phyloP scores from a whole-genome alignment of 1,140 invertebrate genomes.

The Leguminivora glycinivorella region DNA sequence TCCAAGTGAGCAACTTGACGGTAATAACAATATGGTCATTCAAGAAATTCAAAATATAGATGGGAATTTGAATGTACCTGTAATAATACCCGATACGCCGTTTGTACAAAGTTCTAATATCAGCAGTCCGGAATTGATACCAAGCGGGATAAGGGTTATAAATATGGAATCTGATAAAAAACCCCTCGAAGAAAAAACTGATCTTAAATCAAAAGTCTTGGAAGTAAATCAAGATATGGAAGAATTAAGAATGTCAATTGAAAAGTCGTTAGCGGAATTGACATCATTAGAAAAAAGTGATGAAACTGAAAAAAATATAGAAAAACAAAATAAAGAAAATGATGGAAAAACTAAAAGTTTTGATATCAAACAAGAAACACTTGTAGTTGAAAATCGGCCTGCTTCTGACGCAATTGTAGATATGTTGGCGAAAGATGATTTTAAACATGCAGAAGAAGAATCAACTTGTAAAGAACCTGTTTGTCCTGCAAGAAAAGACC shows the following conservation, averaged over 20 bases:
- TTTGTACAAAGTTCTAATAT: slow-evolving; percentile 44
- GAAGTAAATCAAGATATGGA: slow-evolving; percentile 71
- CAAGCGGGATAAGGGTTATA: slow-evolving; percentile 39
- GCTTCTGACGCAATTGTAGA: slow-evolving; percentile 16
- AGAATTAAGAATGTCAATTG: slow-evolving; percentile 64
- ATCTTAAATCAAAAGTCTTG: slow-evolving; percentile 67
- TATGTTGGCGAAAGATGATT: slow-evolving; percentile 2
- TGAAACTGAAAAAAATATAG: slow-evolving; percentile 46
- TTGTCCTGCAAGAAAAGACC: slow-evolving; percentile 57
- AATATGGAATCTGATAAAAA: slow-evolving; percentile 30
- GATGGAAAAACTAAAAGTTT: slow-evolving; percentile 10
- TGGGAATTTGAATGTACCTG: slow-evolving; percentile 43
- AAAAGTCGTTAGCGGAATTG: slow-evolving; percentile 67
- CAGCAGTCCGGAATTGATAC: slow-evolving; percentile 32
- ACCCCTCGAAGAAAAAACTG: slow-evolving; percentile 50
- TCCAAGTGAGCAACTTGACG: slow-evolving; percentile 56
- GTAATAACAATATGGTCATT: slow-evolving; percentile 63
- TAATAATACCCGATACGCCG: slow-evolving; percentile 43
- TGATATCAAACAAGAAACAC: not conserved
- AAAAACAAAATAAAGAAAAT: slow-evolving; percentile 36
- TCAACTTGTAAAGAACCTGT: slow-evolving; percentile 35
- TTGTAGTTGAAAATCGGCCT: not conserved
- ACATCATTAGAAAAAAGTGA: slow-evolving; percentile 60
- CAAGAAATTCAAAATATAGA: slow-evolving; percentile 51
- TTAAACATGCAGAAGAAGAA: not conserved